Percentiles rank a stretch among this genome's conserved stretches.
These are phyloP conservation scores for Crocodylus rhombifer DNA, from an alignment of 2,797 vertebrate genomes.

Conservation along the genomic window DNA sequence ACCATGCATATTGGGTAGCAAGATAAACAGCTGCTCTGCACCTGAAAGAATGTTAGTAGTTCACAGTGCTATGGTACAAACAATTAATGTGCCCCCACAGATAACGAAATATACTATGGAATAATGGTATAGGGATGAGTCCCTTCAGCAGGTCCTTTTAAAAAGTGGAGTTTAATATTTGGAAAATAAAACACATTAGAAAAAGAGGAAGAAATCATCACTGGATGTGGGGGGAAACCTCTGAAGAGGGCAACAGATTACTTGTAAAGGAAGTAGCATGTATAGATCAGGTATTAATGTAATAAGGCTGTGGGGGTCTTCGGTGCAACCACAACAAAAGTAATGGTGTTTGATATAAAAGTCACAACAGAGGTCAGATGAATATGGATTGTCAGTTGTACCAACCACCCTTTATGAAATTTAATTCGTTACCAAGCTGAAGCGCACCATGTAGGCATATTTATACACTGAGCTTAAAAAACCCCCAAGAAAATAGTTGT, in stretches of 20 bases:
- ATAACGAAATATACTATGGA: neutral
- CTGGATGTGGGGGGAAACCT: too few species aligned
- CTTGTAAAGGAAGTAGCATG: neutral
- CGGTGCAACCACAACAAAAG: neutral
- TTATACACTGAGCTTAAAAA: neutral
- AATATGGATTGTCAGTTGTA: neutral
- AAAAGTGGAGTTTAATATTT: too few species aligned
- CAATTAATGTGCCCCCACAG: neutral
- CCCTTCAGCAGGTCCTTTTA: too few species aligned
- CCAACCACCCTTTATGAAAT: neutral
- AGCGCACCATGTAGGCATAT: neutral
- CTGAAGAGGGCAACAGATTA: neutral
- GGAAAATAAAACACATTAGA: too few species aligned
- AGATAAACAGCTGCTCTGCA: neutral
- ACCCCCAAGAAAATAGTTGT: neutral
- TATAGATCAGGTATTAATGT: neutral
- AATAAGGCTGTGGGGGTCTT: neutral
- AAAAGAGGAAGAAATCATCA: too few species aligned
- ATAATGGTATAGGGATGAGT: too few species aligned
- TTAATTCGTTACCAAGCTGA: neutral
- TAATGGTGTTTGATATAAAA: neutral
- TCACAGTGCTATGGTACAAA: neutral
- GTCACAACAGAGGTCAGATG: too few species aligned
- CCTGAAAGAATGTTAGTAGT: neutral
- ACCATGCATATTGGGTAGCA: neutral